These are phyloP conservation scores for Notodonta ziczac DNA, from an alignment of 2,888 invertebrate species.

Conservation along the genomic window DNA sequence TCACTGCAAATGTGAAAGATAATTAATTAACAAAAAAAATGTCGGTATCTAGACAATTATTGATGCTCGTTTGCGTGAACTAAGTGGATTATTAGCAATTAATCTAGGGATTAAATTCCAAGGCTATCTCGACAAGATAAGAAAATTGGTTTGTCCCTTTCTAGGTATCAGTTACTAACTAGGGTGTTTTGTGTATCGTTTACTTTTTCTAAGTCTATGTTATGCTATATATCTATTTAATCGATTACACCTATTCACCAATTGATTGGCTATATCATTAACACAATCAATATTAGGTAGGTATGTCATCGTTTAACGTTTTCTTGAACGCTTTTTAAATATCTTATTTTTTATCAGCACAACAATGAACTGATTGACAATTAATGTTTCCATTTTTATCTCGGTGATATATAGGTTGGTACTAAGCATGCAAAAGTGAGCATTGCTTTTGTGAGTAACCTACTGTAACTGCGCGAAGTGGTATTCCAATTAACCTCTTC, in stretches of 20 bases:
- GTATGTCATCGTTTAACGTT: neutral
- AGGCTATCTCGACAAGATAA: constrained; percentile 40
- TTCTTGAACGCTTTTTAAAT: neutral
- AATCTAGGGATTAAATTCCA: constrained; percentile 44
- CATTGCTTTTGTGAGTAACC: neutral
- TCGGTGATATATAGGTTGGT: neutral
- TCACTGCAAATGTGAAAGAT: constrained; percentile 9
- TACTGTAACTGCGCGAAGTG: neutral
- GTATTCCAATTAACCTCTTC: neutral
- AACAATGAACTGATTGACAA: neutral
- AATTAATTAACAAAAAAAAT: constrained; percentile 12
- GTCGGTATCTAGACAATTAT: constrained; percentile 32
- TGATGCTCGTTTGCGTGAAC: constrained; percentile 39
- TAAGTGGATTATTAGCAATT: constrained; percentile 52
- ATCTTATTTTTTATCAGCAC: neutral
- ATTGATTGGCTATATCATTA: constrained; percentile 1
- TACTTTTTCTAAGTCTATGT: neutral
- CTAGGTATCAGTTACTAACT: neutral
- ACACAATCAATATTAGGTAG: no score
- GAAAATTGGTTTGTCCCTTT: constrained; percentile 16
- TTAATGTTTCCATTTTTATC: constrained; percentile 3
- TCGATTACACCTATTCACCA: neutral
- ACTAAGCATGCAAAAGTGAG: neutral
- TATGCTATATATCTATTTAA: neutral
- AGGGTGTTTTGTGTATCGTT: neutral